These are phyloP conservation scores for Gymnoscopelus braueri DNA, from an alignment of 2,797 vertebrate species.

Conservation along the genomic window DNA sequence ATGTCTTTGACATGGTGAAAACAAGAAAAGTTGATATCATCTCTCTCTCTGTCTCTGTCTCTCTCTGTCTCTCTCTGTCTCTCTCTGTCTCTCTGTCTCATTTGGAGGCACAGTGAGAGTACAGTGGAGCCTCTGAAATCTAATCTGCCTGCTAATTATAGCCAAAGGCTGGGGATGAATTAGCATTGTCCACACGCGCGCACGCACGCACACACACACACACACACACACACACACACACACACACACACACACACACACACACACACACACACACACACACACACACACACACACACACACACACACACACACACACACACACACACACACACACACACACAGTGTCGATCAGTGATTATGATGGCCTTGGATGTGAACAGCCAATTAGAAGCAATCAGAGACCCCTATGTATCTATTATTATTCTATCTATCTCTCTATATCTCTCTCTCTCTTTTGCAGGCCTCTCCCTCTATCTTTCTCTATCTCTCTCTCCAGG, in stretches of 20 bases:
- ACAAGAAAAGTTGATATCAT: conserved; percentile 32
- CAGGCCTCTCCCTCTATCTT: not conserved
- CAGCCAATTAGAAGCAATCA: conserved; percentile 75
- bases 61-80: not conserved
- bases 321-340: not conserved
- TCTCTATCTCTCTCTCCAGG: too few relatives aligned
- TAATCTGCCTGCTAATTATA: conserved; percentile 71
- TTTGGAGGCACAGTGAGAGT: conserved; percentile 37
- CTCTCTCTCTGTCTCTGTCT: conserved; percentile 16
- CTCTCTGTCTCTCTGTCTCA: conserved; percentile 45
- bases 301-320: not conserved
- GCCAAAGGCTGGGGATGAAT: conserved; percentile 49
- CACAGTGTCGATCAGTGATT: conserved; percentile 49
- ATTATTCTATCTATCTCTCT: not conserved
- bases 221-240: conserved; percentile 10
- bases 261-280: not conserved
- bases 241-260: not conserved
- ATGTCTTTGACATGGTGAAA: too few relatives aligned
- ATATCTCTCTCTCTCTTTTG: not conserved
- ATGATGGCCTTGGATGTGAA: conserved; percentile 65
- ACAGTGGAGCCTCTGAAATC: conserved; percentile 47
- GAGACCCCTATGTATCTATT: conserved; percentile 28
- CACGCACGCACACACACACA: conserved; percentile 10
- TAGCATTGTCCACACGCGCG: conserved; percentile 36
- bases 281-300: not conserved